A percentile compares a stretch with the other conserved stretches of the same genome.
phyloP scores from a whole-genome alignment of 2,888 invertebrate genomes.

The Ichneumoninae sp. region DNA sequence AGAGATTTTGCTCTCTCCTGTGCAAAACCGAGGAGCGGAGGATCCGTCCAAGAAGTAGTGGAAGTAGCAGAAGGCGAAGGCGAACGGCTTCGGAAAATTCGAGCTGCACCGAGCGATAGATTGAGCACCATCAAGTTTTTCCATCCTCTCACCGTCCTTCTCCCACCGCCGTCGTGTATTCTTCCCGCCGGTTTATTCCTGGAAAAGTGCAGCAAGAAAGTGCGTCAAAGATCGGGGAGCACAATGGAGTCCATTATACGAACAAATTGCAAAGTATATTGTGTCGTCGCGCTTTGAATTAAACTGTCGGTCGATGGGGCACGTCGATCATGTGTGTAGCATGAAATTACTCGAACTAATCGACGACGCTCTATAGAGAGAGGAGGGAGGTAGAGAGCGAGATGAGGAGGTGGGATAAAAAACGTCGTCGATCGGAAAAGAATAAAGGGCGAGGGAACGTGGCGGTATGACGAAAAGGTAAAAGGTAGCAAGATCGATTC shows the following conservation, averaged over 20 bases:
- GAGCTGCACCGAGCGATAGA: constrained; percentile 30
- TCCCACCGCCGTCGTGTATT: not conserved
- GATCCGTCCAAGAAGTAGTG: constrained; percentile 44
- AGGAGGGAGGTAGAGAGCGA: constrained; percentile 55
- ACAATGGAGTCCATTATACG: constrained; percentile 4
- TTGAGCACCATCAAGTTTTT: constrained; percentile 47
- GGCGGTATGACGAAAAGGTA: constrained; percentile 61
- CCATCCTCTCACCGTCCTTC: not conserved
- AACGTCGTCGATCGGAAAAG: constrained; percentile 47
- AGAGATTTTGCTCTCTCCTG: constrained; percentile 67
- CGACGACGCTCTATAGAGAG: not conserved
- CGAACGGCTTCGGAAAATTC: constrained; percentile 29
- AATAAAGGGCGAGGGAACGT: constrained; percentile 65
- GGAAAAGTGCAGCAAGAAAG: constrained; percentile 48
- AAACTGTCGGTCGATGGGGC: not conserved
- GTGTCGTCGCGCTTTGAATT: constrained; percentile 26
- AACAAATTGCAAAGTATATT: constrained; percentile 28
- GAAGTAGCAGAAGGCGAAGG: constrained; percentile 20
- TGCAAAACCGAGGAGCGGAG: constrained; percentile 46
- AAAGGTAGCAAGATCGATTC: constrained; percentile 71
- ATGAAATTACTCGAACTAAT: constrained; percentile 46
- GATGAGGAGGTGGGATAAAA: constrained; percentile 56
- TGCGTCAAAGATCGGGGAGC: constrained; percentile 36
- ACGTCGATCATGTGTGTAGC: constrained; percentile 31
- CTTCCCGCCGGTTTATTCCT: constrained; percentile 26